phyloP scores from a whole-genome alignment of 2,797 vertebrate species.

The Ctenochaetus hawaiiensis region DNA sequence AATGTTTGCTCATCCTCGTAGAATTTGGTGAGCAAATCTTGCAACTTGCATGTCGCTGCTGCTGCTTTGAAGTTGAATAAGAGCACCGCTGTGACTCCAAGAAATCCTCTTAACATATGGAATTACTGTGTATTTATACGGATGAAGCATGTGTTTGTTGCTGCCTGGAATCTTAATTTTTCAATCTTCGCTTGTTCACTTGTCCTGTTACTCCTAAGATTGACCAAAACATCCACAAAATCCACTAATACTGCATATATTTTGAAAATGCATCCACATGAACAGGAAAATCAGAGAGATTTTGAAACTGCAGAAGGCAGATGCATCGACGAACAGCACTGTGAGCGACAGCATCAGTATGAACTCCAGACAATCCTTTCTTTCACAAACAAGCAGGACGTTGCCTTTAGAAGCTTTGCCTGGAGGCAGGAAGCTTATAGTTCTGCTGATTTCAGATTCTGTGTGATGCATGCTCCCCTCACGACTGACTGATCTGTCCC shows the following conservation, averaged over 20 bases:
- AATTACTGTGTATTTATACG: background rate
- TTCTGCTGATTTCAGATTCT: slow-evolving; percentile 65
- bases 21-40: slow-evolving; percentile 34
- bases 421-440: slow-evolving; percentile 34
- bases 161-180: slow-evolving; percentile 21
- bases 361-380: slow-evolving; percentile 47
- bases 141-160: slow-evolving; percentile 17
- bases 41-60: slow-evolving; percentile 30
- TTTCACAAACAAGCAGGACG: slow-evolving; percentile 49
- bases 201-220: slow-evolving; percentile 7
- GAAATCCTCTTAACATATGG: slow-evolving; percentile 41
- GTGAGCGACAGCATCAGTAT: background rate
- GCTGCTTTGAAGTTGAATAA: slow-evolving; percentile 38
- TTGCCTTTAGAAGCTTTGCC: slow-evolving; percentile 54
- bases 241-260: slow-evolving; percentile 7
- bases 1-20: slow-evolving; percentile 60
- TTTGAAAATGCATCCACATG: slow-evolving; percentile 18
- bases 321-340: slow-evolving; percentile 26
- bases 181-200: slow-evolving; percentile 3
- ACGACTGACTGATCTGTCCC: slow-evolving; percentile 58
- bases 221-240: background rate
- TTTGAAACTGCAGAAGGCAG: slow-evolving; percentile 23
- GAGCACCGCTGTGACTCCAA: slow-evolving; percentile 4
- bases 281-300: slow-evolving; percentile 6
- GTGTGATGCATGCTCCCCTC: slow-evolving; percentile 64